phyloP scores from a whole-genome alignment of 2,113 vertebrate species.

The Ageneiosus marmoratus region DNA sequence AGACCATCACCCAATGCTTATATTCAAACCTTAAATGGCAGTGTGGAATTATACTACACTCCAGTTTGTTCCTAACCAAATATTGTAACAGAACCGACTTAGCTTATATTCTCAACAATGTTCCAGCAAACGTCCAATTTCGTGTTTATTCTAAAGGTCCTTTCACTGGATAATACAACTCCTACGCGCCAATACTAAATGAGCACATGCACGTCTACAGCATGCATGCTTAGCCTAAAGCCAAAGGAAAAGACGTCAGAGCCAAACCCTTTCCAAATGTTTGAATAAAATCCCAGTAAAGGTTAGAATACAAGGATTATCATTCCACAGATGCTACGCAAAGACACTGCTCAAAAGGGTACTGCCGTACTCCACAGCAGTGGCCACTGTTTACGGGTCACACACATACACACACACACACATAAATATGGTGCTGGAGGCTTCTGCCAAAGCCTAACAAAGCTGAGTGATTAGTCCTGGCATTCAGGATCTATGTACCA shows the following conservation, averaged over 20 bases:
- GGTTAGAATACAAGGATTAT: slow-evolving; percentile 40
- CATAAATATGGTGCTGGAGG: slow-evolving; percentile 28
- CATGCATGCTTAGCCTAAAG: slow-evolving; percentile 10
- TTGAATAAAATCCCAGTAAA: slow-evolving; percentile 34
- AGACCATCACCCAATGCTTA: neutral
- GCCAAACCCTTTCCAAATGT: slow-evolving; percentile 34
- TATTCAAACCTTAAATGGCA: neutral
- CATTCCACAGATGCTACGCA: slow-evolving; percentile 39
- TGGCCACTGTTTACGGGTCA: slow-evolving; percentile 41
- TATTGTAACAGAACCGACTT: neutral
- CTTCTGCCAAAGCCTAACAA: slow-evolving; percentile 20
- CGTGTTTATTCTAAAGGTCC: neutral
- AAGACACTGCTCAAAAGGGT: slow-evolving; percentile 22
- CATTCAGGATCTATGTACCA: neutral
- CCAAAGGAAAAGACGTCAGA: slow-evolving; percentile 33
- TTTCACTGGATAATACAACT: slow-evolving; percentile 6
- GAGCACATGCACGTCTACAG: slow-evolving; percentile 15
- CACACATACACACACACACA: slow-evolving; percentile 17
- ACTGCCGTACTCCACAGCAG: slow-evolving; percentile 22
- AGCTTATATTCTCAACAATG: neutral
- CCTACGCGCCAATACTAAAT: neutral
- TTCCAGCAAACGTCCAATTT: neutral
- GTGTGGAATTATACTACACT: neutral
- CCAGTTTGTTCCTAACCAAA: neutral
- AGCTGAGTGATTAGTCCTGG: slow-evolving; percentile 27